Evolutionary conservation across 2,888 invertebrate species (phyloP).

Genomic region (Zhuqinia jingwanae): DNA sequence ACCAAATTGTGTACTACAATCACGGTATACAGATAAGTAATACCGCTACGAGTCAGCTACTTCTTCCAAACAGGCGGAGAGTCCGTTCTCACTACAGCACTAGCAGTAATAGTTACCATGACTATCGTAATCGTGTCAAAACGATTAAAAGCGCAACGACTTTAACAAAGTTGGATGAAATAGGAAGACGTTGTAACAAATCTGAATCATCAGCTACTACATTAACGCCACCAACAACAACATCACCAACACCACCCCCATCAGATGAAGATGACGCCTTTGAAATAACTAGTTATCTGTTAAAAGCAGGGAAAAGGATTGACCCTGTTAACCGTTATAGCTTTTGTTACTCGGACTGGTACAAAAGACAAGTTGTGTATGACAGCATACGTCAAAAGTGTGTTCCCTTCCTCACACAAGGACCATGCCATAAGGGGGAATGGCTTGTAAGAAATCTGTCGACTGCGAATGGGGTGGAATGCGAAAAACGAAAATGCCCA

Average conservation of each 20-base stretch:
- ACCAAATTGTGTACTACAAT: not conserved
- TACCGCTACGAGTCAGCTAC: conserved; percentile 1
- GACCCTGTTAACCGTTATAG: conserved; percentile 36
- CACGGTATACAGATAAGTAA: too few species aligned
- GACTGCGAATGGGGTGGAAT: not conserved
- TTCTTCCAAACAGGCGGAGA: not conserved
- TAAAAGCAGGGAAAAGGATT: not conserved
- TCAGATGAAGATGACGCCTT: not conserved
- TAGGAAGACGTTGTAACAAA: not conserved
- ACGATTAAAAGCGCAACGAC: not conserved
- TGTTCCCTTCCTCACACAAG: conserved; percentile 49
- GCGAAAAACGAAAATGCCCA: conserved; percentile 56
- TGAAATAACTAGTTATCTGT: conserved; percentile 5
- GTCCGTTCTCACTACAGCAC: not conserved
- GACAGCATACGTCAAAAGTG: conserved; percentile 46
- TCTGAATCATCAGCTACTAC: too few species aligned
- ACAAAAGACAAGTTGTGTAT: conserved; percentile 37
- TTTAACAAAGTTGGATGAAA: not conserved
- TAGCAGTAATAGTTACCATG: too few species aligned
- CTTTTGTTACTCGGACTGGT: conserved; percentile 44
- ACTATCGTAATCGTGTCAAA: not conserved
- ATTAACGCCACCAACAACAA: too few species aligned
- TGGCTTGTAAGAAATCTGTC: conserved; percentile 47
- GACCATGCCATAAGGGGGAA: conserved; percentile 49
- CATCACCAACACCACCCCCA: not conserved